A percentile compares a stretch with the other conserved stretches of the same genome.
These are phyloP conservation scores for Eledona agricola DNA, from an alignment of 2,888 invertebrate genomes.

Conservation along the genomic window DNA sequence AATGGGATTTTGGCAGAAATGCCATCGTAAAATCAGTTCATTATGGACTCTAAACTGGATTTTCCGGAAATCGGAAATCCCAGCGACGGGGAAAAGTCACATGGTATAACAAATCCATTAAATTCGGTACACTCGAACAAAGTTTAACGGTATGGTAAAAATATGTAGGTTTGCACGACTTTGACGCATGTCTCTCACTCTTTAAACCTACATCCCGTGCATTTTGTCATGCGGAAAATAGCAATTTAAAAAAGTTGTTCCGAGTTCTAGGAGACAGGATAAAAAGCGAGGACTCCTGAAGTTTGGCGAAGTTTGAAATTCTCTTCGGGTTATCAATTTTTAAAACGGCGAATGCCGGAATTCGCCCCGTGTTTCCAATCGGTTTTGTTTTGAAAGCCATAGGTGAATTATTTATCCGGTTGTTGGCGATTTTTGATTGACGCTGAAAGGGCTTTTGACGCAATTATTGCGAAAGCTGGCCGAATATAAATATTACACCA, in stretches of 20 bases:
- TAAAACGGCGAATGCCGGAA: too few species aligned
- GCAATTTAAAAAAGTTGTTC: constrained; percentile 22
- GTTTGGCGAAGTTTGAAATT: constrained; percentile 10
- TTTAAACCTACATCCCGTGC: constrained; percentile 7
- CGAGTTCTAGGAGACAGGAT: constrained; percentile 10
- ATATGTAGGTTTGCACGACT: constrained; percentile 13
- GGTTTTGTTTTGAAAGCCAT: too few species aligned
- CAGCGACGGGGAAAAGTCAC: neutral
- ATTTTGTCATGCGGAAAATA: constrained; percentile 23
- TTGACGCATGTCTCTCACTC: constrained; percentile 19
- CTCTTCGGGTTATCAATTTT: too few species aligned
- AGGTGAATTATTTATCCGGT: too few species aligned
- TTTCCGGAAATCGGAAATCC: constrained; percentile 1
- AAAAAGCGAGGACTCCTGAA: constrained; percentile 9
- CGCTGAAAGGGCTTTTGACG: too few species aligned
- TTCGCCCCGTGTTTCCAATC: too few species aligned
- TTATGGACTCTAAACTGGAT: too few species aligned
- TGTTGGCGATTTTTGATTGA: too few species aligned
- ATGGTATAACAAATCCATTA: constrained; percentile 11
- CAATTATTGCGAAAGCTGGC: too few species aligned
- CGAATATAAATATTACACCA: too few species aligned
- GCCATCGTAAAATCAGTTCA: neutral
- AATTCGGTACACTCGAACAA: constrained; percentile 15
- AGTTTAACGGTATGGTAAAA: constrained; percentile 9
- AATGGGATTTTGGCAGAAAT: constrained; percentile 2